phyloP scores from a whole-genome alignment of 37 sponge, comb jelly and placozoan species.

The Beroe ovata region DNA sequence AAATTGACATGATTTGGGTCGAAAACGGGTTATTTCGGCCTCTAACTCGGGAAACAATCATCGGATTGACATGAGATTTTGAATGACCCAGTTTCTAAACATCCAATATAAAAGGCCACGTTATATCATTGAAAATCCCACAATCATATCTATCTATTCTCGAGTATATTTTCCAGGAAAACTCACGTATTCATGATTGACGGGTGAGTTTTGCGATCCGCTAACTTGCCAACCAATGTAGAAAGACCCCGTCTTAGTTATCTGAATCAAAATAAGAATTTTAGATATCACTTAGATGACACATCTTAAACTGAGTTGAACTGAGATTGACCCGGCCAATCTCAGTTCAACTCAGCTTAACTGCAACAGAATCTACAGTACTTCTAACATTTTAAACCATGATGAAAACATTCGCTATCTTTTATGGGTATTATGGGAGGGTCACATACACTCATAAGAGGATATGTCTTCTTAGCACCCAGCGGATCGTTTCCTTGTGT shows the following conservation, averaged over 20 bases:
- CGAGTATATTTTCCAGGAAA: neutral
- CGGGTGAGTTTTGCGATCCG: neutral
- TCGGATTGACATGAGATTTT: no score
- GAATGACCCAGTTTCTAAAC: neutral
- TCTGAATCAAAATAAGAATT: neutral
- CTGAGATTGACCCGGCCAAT: neutral
- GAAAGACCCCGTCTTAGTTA: constrained; percentile 27
- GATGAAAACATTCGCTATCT: neutral
- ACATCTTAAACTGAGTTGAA: neutral
- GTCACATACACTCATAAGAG: neutral
- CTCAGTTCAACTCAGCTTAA: neutral
- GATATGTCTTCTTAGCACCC: neutral
- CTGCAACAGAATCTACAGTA: neutral
- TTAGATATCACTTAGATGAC: neutral
- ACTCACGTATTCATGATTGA: constrained; percentile 6
- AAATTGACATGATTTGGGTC: no score
- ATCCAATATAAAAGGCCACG: no score
- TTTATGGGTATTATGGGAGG: neutral
- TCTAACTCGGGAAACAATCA: no score
- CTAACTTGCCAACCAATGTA: constrained; percentile 33
- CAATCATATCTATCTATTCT: neutral
- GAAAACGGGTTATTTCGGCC: no score
- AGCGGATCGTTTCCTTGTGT: neutral
- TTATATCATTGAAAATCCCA: no score
- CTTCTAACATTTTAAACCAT: neutral